These are phyloP conservation scores for Tupaia tana DNA, from an alignment of 2,113 vertebrate species.

Conservation along the genomic window DNA sequence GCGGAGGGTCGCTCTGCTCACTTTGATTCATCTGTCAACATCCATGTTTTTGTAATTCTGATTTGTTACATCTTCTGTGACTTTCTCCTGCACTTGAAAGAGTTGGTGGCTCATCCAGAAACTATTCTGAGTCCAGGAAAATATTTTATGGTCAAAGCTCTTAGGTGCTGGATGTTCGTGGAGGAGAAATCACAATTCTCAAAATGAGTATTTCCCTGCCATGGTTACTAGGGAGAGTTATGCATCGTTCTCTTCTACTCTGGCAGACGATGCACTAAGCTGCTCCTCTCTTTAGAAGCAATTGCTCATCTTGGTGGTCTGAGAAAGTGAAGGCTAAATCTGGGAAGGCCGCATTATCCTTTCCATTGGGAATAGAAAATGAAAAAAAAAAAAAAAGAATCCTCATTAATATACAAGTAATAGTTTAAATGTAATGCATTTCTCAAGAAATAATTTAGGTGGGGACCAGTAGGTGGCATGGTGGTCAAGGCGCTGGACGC, in stretches of 20 bases:
- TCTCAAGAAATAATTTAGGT: background rate
- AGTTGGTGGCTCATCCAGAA: background rate
- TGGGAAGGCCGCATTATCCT: background rate
- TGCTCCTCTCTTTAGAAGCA: background rate
- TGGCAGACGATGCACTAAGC: rapidly evolving
- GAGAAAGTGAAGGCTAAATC: background rate
- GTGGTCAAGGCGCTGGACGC: no score
- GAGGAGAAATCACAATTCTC: background rate
- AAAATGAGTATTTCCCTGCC: background rate
- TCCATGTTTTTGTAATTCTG: slow-evolving; percentile 26
- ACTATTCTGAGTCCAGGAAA: background rate
- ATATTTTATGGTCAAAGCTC: slow-evolving; percentile 34
- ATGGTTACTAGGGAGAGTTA: background rate
- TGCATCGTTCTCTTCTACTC: background rate
- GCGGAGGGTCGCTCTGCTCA: slow-evolving; percentile 38
- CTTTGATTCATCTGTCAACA: slow-evolving; percentile 35
- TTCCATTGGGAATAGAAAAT: background rate
- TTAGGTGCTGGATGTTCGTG: background rate
- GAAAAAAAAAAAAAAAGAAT: background rate
- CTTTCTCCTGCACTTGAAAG: slow-evolving; percentile 34
- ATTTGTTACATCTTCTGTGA: background rate
- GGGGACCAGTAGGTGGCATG: no score
- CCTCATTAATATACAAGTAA: background rate
- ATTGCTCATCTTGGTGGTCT: background rate
- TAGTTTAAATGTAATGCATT: background rate